These are phyloP conservation scores for Cacatua alba DNA, from an alignment of 2,113 vertebrate genomes.

Conservation along the genomic window DNA sequence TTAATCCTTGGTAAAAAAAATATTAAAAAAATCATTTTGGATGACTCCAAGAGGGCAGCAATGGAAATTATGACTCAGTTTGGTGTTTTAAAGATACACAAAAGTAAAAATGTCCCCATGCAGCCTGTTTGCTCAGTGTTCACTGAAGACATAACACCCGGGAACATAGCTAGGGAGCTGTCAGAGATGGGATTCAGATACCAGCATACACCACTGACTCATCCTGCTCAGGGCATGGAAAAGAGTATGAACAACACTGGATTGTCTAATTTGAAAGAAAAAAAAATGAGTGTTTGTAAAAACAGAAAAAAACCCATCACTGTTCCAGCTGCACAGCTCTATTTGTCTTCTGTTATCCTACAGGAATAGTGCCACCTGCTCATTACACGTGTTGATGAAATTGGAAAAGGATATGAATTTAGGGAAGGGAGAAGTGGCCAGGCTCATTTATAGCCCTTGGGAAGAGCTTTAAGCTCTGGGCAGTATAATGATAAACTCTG, in stretches of 20 bases:
- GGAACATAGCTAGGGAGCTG: not conserved
- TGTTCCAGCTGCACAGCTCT: accelerated
- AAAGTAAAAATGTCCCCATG: not conserved
- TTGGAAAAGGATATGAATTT: accelerated
- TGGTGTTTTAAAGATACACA: not conserved
- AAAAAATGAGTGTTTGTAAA: not conserved
- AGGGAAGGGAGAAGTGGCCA: accelerated
- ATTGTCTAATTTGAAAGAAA: not conserved
- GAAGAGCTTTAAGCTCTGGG: not conserved
- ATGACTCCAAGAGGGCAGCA: not conserved
- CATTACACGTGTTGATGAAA: accelerated
- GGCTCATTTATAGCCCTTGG: accelerated
- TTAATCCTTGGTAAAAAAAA: not conserved
- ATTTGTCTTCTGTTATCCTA: accelerated
- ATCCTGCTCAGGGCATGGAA: not conserved
- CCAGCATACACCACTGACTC: not conserved
- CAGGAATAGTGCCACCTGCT: accelerated
- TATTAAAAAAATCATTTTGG: not conserved
- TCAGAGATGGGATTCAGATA: not conserved
- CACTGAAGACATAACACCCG: accelerated
- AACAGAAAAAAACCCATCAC: not conserved
- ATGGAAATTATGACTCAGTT: not conserved
- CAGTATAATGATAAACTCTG: accelerated
- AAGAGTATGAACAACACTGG: accelerated
- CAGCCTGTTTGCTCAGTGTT: not conserved